A percentile compares a stretch with the other conserved stretches of the same genome.
These are phyloP conservation scores for Microtus montanus DNA, from an alignment of 2,113 vertebrate species.

Conservation along the genomic window DNA sequence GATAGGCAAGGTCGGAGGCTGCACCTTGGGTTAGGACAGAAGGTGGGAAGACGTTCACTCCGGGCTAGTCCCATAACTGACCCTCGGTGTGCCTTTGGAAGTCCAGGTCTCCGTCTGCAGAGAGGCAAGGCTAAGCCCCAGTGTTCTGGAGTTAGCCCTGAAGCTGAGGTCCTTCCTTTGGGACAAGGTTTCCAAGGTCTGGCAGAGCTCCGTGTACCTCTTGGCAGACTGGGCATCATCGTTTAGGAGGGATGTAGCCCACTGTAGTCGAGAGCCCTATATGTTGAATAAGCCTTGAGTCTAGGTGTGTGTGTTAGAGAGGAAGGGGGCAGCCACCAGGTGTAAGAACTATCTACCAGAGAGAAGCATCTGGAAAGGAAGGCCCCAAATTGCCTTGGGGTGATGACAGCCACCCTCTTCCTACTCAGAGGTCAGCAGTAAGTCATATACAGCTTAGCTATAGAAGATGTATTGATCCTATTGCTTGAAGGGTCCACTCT, in stretches of 20 bases:
- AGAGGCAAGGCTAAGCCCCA: neutral
- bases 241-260: too few relatives aligned
- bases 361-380: too few relatives aligned
- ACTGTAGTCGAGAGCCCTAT: fast-evolving
- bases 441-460: too few relatives aligned
- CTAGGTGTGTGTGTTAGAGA: neutral
- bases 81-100: fast-evolving
- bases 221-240: fast-evolving
- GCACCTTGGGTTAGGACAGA: fast-evolving
- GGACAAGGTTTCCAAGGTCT: fast-evolving
- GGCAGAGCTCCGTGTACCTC: fast-evolving
- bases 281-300: fast-evolving
- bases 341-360: fast-evolving
- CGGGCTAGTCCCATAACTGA: fast-evolving
- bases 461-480: neutral
- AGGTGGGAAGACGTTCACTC: too few relatives aligned
- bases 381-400: fast-evolving
- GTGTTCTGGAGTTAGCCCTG: neutral
- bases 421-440: neutral
- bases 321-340: fast-evolving
- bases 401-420: neutral
- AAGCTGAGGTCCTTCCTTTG: fast-evolving
- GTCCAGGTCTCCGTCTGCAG: fast-evolving
- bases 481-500: neutral
- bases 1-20: fast-evolving